phyloP scores from a whole-genome alignment of 1,140 invertebrate species.

The Plodia interpunctella region DNA sequence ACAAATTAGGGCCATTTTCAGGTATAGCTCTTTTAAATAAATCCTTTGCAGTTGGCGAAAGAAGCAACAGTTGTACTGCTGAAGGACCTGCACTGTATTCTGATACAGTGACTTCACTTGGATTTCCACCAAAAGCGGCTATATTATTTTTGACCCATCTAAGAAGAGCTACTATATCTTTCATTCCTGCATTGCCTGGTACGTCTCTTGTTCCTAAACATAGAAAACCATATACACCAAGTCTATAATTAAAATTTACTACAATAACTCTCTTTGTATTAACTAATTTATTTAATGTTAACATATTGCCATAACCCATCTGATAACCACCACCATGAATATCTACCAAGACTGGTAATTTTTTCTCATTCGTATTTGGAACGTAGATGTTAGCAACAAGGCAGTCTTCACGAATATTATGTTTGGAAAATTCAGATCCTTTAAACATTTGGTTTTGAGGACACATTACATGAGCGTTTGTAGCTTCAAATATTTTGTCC shows the following conservation, averaged over 20 bases:
- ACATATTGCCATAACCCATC: neutral
- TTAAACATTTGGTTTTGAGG: neutral
- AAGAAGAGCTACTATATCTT: conserved; percentile 14
- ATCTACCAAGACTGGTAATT: neutral
- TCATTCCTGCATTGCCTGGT: conserved; percentile 25
- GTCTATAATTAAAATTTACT: conserved; percentile 20
- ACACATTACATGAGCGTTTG: conserved; percentile 14
- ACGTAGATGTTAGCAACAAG: conserved; percentile 2
- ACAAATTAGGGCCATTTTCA: conserved; percentile 5
- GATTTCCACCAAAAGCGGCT: conserved; percentile 11
- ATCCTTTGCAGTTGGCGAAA: neutral
- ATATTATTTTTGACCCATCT: conserved; percentile 14
- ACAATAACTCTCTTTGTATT: conserved; percentile 12
- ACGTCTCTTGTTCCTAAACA: conserved; percentile 19
- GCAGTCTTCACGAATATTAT: neutral
- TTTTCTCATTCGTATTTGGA: neutral
- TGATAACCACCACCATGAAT: conserved; percentile 1
- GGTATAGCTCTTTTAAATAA: conserved; percentile 11
- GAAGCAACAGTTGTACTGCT: neutral
- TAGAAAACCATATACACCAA: conserved; percentile 19
- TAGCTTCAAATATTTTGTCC: conserved; percentile 14
- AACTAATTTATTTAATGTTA: conserved; percentile 2
- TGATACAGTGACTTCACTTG: conserved; percentile 18
- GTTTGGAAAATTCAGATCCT: neutral
- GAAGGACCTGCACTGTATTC: conserved; percentile 11